phyloP scores from a whole-genome alignment of 2,113 vertebrate species.

The Acrocephalus arundinaceus region DNA sequence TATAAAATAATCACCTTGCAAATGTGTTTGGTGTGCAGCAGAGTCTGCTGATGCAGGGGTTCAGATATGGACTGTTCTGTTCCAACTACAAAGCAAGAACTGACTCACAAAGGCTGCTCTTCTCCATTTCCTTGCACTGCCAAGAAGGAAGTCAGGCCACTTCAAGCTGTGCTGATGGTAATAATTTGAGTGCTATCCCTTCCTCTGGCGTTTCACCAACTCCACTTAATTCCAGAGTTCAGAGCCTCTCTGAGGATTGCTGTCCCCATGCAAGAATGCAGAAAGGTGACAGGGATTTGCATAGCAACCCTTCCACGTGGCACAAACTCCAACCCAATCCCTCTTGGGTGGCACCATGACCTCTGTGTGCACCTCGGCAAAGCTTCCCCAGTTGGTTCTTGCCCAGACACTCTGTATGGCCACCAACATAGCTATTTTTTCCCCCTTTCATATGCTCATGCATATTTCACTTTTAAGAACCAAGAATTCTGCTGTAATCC shows the following conservation, averaged over 20 bases:
- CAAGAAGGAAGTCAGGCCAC: constrained; percentile 58
- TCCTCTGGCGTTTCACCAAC: constrained; percentile 33
- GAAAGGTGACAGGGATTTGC: constrained; percentile 8
- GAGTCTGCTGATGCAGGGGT: constrained; percentile 60
- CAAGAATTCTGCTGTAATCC: neutral
- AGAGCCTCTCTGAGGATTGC: neutral
- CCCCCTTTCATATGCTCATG: neutral
- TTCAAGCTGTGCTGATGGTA: constrained; percentile 36
- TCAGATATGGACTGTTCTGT: constrained; percentile 6
- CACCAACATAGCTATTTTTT: neutral
- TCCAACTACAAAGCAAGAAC: constrained; percentile 58
- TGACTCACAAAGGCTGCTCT: constrained; percentile 64
- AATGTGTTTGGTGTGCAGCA: constrained; percentile 40
- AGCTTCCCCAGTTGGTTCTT: neutral
- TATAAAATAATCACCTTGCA: neutral
- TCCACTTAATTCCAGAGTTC: neutral
- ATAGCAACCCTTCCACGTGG: neutral
- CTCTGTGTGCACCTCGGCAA: neutral
- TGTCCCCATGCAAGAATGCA: constrained; percentile 19
- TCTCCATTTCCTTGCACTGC: constrained; percentile 12
- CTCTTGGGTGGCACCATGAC: neutral
- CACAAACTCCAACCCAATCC: neutral
- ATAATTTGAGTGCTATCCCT: constrained; percentile 24
- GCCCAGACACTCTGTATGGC: neutral
- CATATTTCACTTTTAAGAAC: neutral